These are phyloP conservation scores for Ctenodactylus gundi DNA, from an alignment of 2,113 vertebrate genomes.

Conservation along the genomic window DNA sequence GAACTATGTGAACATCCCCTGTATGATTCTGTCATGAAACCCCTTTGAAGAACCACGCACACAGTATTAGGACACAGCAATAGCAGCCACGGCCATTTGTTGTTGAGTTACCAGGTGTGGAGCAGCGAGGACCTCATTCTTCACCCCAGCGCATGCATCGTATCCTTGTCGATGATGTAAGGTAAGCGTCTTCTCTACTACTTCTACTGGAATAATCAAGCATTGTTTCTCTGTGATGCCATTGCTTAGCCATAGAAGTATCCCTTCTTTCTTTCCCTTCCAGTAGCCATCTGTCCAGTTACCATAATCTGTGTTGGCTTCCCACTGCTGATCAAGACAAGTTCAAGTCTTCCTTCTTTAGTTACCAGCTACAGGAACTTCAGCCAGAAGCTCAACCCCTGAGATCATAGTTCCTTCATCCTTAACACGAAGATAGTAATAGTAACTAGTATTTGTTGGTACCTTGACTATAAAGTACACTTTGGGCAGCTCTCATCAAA, in stretches of 20 bases:
- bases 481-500: neutral
- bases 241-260: neutral
- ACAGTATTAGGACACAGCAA: neutral
- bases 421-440: neutral
- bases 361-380: neutral
- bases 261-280: neutral
- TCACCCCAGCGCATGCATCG: too few species aligned
- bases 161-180: neutral
- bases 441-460: neutral
- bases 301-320: neutral
- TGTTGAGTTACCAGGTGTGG: neutral
- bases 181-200: too few species aligned
- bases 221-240: neutral
- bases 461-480: neutral
- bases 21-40: neutral
- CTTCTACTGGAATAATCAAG: neutral
- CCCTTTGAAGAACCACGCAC: neutral
- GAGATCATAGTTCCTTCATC: neutral
- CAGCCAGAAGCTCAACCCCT: neutral
- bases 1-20: neutral
- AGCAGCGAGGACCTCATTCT: accelerated
- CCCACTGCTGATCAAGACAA: neutral
- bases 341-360: neutral
- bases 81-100: neutral
- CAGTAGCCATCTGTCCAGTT: neutral